Evolutionary conservation across 2,797 vertebrate species (phyloP), one percentile per base, ranked within the genome.

Genomic region (Numenius phaeopus): DNA sequence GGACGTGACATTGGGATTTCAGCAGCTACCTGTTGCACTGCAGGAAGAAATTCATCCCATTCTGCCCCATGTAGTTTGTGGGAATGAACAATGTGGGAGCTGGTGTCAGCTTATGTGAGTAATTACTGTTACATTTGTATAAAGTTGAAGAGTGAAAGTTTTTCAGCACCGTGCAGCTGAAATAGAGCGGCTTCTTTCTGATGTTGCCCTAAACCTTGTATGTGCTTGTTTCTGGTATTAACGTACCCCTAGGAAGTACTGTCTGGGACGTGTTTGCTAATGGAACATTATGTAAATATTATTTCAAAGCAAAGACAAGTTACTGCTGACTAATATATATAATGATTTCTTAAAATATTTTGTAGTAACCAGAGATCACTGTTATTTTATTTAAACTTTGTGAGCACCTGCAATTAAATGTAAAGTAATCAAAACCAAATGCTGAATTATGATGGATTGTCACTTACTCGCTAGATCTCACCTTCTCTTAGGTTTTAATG

Each of bases 1-100:
- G 89, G 29, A 46, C 0, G 0, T 22, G 42, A 20, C 22, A 0
- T 5, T 4, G 54, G 6, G 24, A 10, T 71, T 76, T 76, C 26
- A 11, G 71, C 66, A 82, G 3, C 65, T 32, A 7, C 0, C 0
- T 15, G 16, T 8, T 14, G 57, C 11, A 2, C 66, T 55, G 58
- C 70, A 64, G 49, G 83, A 46, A 58, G 44, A 29, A 10, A 12
- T 4, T 20, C 0, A 69, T 73, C 44, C n/a, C 7, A 7, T 54
- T 62, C 40, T 72, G 47, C 8, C 3, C 12, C 0, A 0, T 1
- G 19, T 4, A 44, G 47, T 49, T 61, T 75, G 69, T 88, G 83
- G 67, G 76, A 95, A 69, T 16, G 66, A 82, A 2, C 26, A 12
- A 19, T 23, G 50, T 95, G 93, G 93, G 89, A 93, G 71, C n/a